Conservation (phyloP, 1,140 invertebrate genomes). For the Microplitis demolitor region DNA sequence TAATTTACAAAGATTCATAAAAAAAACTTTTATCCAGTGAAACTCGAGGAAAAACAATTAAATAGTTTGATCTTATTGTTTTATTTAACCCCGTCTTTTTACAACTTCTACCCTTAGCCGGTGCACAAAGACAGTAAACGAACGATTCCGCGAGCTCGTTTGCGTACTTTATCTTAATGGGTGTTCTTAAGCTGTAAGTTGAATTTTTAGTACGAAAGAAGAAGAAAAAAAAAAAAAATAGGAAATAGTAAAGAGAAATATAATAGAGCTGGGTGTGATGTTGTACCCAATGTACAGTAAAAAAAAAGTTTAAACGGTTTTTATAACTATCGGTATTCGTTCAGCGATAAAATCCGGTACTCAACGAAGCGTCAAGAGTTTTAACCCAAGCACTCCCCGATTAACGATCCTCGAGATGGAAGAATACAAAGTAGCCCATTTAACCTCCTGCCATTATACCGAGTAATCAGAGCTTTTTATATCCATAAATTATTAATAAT, state of each 20-base stretch:
- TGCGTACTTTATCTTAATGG: not conserved
- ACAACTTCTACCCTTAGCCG: not conserved
- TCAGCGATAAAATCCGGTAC: constrained; percentile 16
- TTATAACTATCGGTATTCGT: constrained; percentile 16
- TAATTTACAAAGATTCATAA: too few species aligned
- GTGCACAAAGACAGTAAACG: not conserved
- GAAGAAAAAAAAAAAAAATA: not conserved
- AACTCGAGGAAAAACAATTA: not conserved
- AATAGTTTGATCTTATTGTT: not conserved
- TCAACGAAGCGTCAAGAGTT: constrained; percentile 21
- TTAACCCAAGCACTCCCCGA: constrained; percentile 7
- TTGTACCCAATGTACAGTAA: not conserved
- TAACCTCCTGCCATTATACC: not conserved
- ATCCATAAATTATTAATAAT: not conserved
- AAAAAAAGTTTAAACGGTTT: constrained; percentile 18
- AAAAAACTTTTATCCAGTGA: not conserved
- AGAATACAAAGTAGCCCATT: constrained; percentile 13
- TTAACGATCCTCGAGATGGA: constrained; percentile 15
- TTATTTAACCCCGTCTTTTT: not conserved
- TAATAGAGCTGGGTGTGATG: not conserved
- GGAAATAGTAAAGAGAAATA: not conserved
- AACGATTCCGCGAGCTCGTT: constrained; percentile 1
- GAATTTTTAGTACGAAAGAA: not conserved
- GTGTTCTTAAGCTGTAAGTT: not conserved
- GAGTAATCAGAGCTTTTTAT: not conserved